Base-by-base conservation (phyloP, 2,113 vertebrate species). In the Platycercus adscitus region DNA sequence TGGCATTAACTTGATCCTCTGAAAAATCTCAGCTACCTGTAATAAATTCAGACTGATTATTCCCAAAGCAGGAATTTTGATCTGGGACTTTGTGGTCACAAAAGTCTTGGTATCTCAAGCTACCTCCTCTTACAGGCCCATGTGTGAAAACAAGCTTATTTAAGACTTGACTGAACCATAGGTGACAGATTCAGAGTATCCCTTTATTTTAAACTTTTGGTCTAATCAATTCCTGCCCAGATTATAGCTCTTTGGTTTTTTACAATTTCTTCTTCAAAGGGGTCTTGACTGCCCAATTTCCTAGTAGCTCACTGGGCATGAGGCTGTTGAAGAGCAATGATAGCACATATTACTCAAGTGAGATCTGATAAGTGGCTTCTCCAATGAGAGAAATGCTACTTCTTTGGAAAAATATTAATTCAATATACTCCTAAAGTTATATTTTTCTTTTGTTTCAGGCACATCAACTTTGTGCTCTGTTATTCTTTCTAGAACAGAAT, bases 371-470 rank as follows among this genome's bases (percentile, higher is more conserved):
- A 53, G 31, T 23, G 7, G 33, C 39, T 88, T 94, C 17, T 43
- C 17, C 26, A 28, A 33, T 52, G 13, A 44, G 9, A 88, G 7
- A 33, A 88, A 72, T 13, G 44, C 24, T 43, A 17, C 5, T 35
- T 50, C 31, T 88, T 49, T 63, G 31, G 55, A 69, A 91, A 88
- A 76, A 66, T 44, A 88, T 17, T 20, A 75, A 66, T 37, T 81
- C n/a, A 31, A 9, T 53, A 46, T 8, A 76, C 7, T 65, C 39
- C 25, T n/a, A 29, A 63, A 72, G 23, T 41, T 0, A 0, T 49
- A 46, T 23, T 55, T 83, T 69, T 23, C 12, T 83, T 82, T 76
- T 76, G 6, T 63, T 91, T 86, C 33, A 70, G 13, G 43, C 31
- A 71, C 41, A 68, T 55, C 19, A 73, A 11, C 46, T 69, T 19